Conservation (phyloP, 2,888 invertebrate genomes). For the Euphydryas editha region DNA sequence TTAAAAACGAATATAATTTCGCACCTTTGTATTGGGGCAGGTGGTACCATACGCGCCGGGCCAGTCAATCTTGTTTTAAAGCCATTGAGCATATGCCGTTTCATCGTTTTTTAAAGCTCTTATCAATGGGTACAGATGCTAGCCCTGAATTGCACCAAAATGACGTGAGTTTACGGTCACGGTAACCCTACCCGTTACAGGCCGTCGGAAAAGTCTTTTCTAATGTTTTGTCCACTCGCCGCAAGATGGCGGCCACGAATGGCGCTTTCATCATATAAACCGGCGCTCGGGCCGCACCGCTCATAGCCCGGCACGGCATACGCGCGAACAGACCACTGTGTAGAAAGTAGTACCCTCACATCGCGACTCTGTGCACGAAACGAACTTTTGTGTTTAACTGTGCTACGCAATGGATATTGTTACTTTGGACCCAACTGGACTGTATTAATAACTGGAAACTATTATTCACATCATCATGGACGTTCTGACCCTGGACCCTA, state of each 20-base stretch:
- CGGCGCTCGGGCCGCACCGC: conserved; percentile 56
- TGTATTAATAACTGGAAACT: conserved; percentile 58
- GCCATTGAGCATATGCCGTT: conserved; percentile 23
- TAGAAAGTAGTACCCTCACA: conserved; percentile 40
- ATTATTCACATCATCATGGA: conserved; percentile 57
- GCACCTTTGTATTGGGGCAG: conserved; percentile 44
- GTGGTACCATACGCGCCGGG: conserved; percentile 40
- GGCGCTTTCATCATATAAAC: conserved; percentile 72
- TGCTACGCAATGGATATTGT: conserved; percentile 74
- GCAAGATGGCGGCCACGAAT: conserved; percentile 64
- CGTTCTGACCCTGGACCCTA: conserved; percentile 69
- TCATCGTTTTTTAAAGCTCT: conserved; percentile 23
- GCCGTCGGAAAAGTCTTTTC: conserved; percentile 53
- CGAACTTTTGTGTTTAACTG: conserved; percentile 67
- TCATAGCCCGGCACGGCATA: conserved; percentile 70
- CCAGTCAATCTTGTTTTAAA: conserved; percentile 37
- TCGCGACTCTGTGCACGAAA: conserved; percentile 57
- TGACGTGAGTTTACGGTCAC: conserved; percentile 23
- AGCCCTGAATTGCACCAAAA: conserved; percentile 29
- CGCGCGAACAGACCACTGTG: conserved; percentile 64
- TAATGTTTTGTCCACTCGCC: conserved; percentile 61
- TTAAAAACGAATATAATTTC: conserved; percentile 41
- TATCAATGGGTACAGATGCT: conserved; percentile 24
- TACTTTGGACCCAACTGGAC: conserved; percentile 78
- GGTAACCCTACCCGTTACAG: conserved; percentile 29